Conservation (phyloP, 2,113 vertebrate genomes). For the Pavo muticus region DNA sequence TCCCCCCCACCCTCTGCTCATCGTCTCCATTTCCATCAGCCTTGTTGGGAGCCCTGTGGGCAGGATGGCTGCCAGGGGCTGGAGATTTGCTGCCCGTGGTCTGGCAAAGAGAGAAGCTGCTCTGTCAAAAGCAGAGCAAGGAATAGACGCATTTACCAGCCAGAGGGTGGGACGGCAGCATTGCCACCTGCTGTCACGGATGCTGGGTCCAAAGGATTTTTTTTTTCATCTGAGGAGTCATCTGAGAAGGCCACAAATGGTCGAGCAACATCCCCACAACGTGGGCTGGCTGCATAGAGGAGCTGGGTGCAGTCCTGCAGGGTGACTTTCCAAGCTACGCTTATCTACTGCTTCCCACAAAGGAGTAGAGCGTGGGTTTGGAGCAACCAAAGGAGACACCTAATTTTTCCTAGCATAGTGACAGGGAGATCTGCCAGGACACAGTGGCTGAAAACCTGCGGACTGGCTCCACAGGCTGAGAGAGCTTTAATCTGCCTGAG, state of each 20-base stretch:
- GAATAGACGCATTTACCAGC: background rate
- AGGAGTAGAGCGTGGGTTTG: background rate
- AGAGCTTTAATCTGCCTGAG: background rate
- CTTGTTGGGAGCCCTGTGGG: background rate
- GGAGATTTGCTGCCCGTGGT: slow-evolving; percentile 2
- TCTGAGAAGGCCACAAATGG: background rate
- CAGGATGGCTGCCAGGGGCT: background rate
- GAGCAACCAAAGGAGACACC: background rate
- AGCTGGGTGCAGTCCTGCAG: background rate
- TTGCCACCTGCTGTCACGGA: background rate
- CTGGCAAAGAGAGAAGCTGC: background rate
- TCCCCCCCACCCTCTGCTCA: background rate
- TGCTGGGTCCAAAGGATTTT: background rate
- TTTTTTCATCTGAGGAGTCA: background rate
- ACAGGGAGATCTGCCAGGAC: background rate
- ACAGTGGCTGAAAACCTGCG: background rate
- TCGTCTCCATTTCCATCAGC: background rate
- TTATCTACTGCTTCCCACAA: background rate
- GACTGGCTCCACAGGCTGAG: background rate
- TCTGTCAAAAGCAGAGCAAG: background rate
- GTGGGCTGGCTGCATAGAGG: background rate
- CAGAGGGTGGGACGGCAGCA: background rate
- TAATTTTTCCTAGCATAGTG: background rate
- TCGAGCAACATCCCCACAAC: background rate
- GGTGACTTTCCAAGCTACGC: background rate